Percentiles rank a stretch among this genome's conserved stretches.
Evolutionary conservation across 2,797 vertebrate genomes (phyloP).

Genomic region (Catamblyrhynchus diadema): DNA sequence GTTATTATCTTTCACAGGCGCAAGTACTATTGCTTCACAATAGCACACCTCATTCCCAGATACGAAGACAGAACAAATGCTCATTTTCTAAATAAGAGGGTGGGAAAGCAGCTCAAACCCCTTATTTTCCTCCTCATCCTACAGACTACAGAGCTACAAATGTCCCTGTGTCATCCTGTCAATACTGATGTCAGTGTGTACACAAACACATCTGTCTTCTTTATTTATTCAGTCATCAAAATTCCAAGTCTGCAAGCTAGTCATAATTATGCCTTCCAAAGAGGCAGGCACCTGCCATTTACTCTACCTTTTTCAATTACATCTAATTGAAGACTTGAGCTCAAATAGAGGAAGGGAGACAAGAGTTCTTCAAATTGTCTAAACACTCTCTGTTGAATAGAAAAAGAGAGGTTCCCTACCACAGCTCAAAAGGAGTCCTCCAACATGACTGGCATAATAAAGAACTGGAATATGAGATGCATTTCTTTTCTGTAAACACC

Average conservation of each 20-base stretch:
- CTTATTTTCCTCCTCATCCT: neutral
- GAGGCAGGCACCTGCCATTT: constrained; percentile 55
- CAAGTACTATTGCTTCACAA: neutral
- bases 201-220: constrained; percentile 23
- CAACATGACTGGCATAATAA: constrained; percentile 19
- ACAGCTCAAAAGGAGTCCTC: neutral
- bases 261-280: constrained; percentile 41
- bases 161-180: neutral
- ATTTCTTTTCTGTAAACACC: neutral
- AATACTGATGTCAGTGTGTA: neutral
- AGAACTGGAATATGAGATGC: neutral
- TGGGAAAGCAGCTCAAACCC: neutral
- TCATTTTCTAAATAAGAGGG: neutral
- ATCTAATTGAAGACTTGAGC: constrained; percentile 47
- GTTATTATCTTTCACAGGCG: neutral
- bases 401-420: neutral
- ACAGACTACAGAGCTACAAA: neutral
- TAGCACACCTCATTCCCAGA: neutral
- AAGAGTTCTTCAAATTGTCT: constrained; percentile 56
- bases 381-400: constrained; percentile 20
- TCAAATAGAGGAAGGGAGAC: constrained; percentile 48
- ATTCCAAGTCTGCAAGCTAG: constrained; percentile 53
- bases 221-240: constrained; percentile 59
- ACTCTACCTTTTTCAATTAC: constrained; percentile 50
- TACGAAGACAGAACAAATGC: neutral